Evolutionary conservation across 2,888 invertebrate genomes (phyloP).

Genomic region (Tetragonisca angustula): DNA sequence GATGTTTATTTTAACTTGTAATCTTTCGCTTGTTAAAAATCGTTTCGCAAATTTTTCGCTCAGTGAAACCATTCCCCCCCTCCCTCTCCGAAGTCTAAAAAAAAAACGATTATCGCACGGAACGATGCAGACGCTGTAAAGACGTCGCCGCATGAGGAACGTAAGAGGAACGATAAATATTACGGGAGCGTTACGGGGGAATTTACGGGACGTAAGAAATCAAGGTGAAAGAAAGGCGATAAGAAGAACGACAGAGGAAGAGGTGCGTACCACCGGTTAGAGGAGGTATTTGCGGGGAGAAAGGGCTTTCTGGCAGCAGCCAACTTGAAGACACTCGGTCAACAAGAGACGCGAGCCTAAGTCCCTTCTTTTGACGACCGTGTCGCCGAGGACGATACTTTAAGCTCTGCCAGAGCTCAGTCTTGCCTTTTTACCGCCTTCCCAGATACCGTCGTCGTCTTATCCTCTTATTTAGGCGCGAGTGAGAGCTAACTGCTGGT

Average conservation of each 20-base stretch:
- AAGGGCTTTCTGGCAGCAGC: conserved; percentile 76
- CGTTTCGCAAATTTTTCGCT: too few relatives aligned
- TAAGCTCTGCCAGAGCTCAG: conserved; percentile 42
- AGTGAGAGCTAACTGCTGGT: not conserved
- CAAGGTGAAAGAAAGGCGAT: conserved; percentile 35
- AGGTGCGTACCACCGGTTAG: not conserved
- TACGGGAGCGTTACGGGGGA: conserved; percentile 25
- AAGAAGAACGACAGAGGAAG: conserved; percentile 17
- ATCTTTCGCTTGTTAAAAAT: too few relatives aligned
- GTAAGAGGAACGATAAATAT: conserved; percentile 47
- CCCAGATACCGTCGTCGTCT: conserved; percentile 48
- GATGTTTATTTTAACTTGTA: too few relatives aligned
- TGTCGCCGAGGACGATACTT: conserved; percentile 50
- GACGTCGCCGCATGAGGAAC: conserved; percentile 1
- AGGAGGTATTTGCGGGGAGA: conserved; percentile 68
- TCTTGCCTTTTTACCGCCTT: conserved; percentile 46
- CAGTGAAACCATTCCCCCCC: not conserved
- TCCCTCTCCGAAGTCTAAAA: not conserved
- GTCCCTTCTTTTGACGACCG: conserved; percentile 56
- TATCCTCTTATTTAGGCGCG: conserved; percentile 56
- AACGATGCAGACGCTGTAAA: not conserved
- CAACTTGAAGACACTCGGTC: conserved; percentile 75
- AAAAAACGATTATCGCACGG: conserved; percentile 1
- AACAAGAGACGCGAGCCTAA: conserved; percentile 64
- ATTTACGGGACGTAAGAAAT: conserved; percentile 46